Evolutionary conservation across 2,888 invertebrate species (phyloP).

Genomic region (Drosophila conformis): DNA sequence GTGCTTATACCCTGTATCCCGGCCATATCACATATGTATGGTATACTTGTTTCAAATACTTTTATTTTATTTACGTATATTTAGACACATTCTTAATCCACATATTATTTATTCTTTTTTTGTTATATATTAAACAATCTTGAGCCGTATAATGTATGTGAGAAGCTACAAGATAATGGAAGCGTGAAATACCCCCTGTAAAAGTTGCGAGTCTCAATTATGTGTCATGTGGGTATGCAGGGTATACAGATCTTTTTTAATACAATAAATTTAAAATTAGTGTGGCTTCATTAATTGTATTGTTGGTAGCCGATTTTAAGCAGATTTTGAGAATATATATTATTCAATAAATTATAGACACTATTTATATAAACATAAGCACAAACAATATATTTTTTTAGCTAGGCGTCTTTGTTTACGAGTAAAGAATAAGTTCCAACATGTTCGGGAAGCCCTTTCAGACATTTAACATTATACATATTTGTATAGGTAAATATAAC

Average conservation of each 20-base stretch:
- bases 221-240: neutral
- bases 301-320: constrained; percentile 3
- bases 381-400: neutral
- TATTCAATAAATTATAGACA: neutral
- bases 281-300: constrained; percentile 10
- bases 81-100: neutral
- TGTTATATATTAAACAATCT: neutral
- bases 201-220: neutral
- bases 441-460: constrained; percentile 9
- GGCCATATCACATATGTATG: neutral
- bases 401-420: too few species aligned
- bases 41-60: neutral
- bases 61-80: neutral
- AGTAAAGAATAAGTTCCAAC: neutral
- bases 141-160: neutral
- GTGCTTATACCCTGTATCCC: neutral
- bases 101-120: neutral
- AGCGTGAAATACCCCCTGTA: neutral
- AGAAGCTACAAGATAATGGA: neutral
- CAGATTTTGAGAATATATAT: neutral
- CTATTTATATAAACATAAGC: neutral
- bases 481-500: constrained; percentile 5
- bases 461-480: constrained; percentile 6
- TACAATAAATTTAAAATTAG: constrained; percentile 6
- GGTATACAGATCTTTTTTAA: constrained; percentile 1